Conservation (phyloP, 2,888 invertebrate species). For the Synanthedon myopaeformis region DNA sequence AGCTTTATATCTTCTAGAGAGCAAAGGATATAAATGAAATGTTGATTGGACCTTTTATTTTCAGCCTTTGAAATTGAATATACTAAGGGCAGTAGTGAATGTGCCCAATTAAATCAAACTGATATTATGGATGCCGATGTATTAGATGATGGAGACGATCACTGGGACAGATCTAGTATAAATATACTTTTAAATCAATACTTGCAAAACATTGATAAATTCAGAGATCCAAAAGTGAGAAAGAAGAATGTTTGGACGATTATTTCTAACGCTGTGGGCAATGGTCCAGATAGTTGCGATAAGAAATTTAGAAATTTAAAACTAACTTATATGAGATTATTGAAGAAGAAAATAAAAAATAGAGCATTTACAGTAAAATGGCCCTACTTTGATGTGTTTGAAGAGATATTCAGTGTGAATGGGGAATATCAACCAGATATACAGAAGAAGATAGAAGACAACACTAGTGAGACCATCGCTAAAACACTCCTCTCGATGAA, state of each 20-base stretch:
- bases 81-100: constrained; percentile 37
- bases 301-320: constrained; percentile 61
- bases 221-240: constrained; percentile 54
- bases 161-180: constrained; percentile 49
- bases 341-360: constrained; percentile 44
- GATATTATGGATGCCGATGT: constrained; percentile 37
- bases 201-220: constrained; percentile 48
- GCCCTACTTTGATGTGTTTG: constrained; percentile 58
- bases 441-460: constrained; percentile 45
- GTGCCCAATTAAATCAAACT: constrained; percentile 35
- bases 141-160: constrained; percentile 46
- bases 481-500: constrained; percentile 45
- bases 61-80: constrained; percentile 38
- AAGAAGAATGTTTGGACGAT: constrained; percentile 60
- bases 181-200: constrained; percentile 41
- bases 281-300: constrained; percentile 52
- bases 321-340: constrained; percentile 49
- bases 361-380: constrained; percentile 44
- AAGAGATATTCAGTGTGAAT: constrained; percentile 47
- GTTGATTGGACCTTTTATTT: constrained; percentile 25
- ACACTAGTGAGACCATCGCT: constrained; percentile 36
- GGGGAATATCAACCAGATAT: constrained; percentile 56
- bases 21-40: constrained; percentile 1
- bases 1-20: neutral
- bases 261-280: constrained; percentile 41